Base-by-base conservation (phyloP, 2,797 vertebrate genomes). In the Pangasius djambal region DNA sequence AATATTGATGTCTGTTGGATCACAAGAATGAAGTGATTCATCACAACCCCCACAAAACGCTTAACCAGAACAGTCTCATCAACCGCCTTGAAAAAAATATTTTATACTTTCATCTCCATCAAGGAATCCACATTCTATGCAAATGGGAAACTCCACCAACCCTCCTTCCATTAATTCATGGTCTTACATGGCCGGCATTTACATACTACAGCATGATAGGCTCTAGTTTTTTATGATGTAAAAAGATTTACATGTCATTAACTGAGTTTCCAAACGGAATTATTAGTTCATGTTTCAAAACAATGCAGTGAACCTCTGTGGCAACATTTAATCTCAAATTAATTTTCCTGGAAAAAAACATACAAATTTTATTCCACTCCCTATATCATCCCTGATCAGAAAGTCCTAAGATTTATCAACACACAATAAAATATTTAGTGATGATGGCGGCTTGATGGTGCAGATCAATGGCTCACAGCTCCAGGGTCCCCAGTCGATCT, bases 401-500 rank as follows among this genome's bases (percentile, higher is more conserved):
- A 65, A 65, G 25, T 37, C 34, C 20, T 82, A 2, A 44, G 57
- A 69, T 85, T 85, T 52, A 85, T 48, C 3, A 22, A 18, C 44
- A 69, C 50, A 72, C 22, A 74, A 74, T 74, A 86, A 74, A 75
- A 40, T 74, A 74, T 74, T 74, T 59, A 70, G 52, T 86, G 31
- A 74, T 28, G 10, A 74, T 59, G 10, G 13, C 20, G 3, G 34
- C 50, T 44, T 86, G 13, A 59, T 75, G 52, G 34, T 59, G 70
- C 55, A n/a, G 5, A 55, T 44, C 15, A 1, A 86, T 40, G 20
- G 50, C 69, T 57, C 22, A 74, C 52, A 86, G 69, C 22, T 86
- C 50, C 50, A 74, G 67, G 69, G n/a, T 72, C 48, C 48, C 48
- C 34, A 55, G 44, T 85, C 7, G 18, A 55, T 74, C 25, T 57